Base-by-base conservation (phyloP, 2,888 invertebrate species). In the Thymelicus sylvestris region DNA sequence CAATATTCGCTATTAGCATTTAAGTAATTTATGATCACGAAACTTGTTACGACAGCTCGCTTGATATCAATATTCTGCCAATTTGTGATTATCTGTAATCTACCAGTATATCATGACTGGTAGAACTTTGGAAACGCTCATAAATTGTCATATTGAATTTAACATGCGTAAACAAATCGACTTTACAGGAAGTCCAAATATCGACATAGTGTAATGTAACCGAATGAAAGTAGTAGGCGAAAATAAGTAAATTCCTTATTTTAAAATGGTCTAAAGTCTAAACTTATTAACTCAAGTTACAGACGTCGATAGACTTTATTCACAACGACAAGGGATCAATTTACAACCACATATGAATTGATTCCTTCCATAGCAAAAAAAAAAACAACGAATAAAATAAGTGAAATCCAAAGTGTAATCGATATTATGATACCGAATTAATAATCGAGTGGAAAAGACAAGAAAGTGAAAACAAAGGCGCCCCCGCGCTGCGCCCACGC, bases 391-490 rank as follows among this genome's bases (percentile, higher is more conserved):
- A 19, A 19, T 19, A 19, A 19, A 10, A 44, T 12, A 44, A 44
- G 12, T 44, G 10, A 44, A 44, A 44, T 44, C 44, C 4, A 8
- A 44, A 44, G 50, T 57, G 39, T 55, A 24, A 64, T 71, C 71
- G 61, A 60, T 66, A 64, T 48, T 48, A 57, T 63, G 59, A 57
- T 64, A 69, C 38, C 63, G 44, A 69, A 64, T 57, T 60, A 65
- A 67, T 52, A 67, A 79, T 78, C 71, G 71, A 75, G 77, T 81
- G 71, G 67, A 67, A 73, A 75, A 69, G 66, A 50, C 63, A 75
- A 69, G 72, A 78, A 77, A 79, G 87, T 84, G 88, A 88, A 88
- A 89, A 88, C 86, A 86, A 86, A 81, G 76, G 79, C 86, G 81
- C 89, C 88, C 79, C 80, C 86, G 80, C 84, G 72, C 60, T 8